Conservation (phyloP, 2,113 vertebrate genomes). For the Chaetodon trifascialis region DNA sequence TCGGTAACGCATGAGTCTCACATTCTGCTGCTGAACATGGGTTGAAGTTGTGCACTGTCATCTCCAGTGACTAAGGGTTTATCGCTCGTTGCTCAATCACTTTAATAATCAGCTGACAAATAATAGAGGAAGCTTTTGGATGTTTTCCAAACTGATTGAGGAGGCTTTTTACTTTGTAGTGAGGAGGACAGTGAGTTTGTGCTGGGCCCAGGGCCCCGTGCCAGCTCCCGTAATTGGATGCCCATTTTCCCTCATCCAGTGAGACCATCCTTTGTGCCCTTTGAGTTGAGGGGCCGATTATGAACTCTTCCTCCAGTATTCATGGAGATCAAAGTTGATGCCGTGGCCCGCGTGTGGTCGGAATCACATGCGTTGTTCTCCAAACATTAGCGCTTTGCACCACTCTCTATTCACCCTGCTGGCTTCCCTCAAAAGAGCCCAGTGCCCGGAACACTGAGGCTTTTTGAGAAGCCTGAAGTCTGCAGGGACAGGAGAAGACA, state of each 20-base stretch:
- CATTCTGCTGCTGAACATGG: conserved; percentile 13
- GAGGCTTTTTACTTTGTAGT: conserved; percentile 20
- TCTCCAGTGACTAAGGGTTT: conserved; percentile 32
- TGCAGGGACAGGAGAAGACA: conserved; percentile 16
- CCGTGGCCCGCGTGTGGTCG: conserved; percentile 16
- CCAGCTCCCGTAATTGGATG: conserved; percentile 65
- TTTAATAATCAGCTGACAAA: conserved; percentile 19
- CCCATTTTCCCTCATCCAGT: conserved; percentile 56
- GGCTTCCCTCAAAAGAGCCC: conserved; percentile 27
- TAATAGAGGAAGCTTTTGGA: conserved; percentile 46
- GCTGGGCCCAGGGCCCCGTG: conserved; percentile 23
- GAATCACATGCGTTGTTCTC: conserved; percentile 58
- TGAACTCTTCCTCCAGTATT: conserved; percentile 41
- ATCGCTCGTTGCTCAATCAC: background rate
- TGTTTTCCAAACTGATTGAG: conserved; percentile 33
- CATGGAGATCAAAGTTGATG: conserved; percentile 65
- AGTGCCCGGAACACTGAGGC: conserved; percentile 32
- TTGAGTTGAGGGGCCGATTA: conserved; percentile 59
- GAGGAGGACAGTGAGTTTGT: conserved; percentile 21
- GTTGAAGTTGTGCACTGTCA: conserved; percentile 13
- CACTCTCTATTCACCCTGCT: conserved; percentile 38
- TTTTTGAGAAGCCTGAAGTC: conserved; percentile 31
- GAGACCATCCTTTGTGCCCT: conserved; percentile 59
- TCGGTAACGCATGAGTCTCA: background rate
- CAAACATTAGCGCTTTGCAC: conserved; percentile 49